phyloP scores from a whole-genome alignment of 2,888 invertebrate genomes.

The Tipula helvola region DNA sequence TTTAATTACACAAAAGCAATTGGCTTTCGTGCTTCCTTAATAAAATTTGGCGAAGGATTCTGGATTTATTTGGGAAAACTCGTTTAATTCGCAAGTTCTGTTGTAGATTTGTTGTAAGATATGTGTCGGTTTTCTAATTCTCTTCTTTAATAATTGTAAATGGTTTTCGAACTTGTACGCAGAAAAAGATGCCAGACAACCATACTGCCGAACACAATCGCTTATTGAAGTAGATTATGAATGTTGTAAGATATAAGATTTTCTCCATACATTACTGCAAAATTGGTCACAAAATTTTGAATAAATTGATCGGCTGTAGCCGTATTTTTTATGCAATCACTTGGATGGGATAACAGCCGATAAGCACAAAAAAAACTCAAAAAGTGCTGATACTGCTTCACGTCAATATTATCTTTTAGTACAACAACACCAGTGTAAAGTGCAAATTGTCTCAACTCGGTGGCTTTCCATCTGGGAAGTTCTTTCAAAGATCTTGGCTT shows the following conservation, averaged over 20 bases:
- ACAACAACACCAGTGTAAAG: not conserved
- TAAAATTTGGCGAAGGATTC: too few species aligned
- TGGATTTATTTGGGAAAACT: too few species aligned
- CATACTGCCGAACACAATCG: not conserved
- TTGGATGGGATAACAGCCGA: not conserved
- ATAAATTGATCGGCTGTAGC: not conserved
- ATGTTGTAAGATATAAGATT: not conserved
- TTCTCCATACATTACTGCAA: not conserved
- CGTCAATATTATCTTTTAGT: not conserved
- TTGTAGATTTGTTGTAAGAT: not conserved
- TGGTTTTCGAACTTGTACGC: not conserved
- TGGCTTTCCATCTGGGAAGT: not conserved
- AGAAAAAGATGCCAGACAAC: not conserved
- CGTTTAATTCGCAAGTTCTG: too few species aligned
- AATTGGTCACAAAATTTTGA: not conserved
- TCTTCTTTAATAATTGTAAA: too few species aligned
- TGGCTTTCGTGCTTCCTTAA: too few species aligned
- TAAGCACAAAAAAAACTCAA: not conserved
- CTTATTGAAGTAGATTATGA: not conserved
- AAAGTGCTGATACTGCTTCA: not conserved
- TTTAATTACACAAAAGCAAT: too few species aligned
- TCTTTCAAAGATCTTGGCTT: not conserved
- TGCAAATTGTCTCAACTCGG: not conserved
- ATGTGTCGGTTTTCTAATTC: too few species aligned
- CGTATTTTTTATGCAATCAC: not conserved